A percentile compares a stretch with the other conserved stretches of the same genome.
Evolutionary conservation across 1,140 invertebrate genomes (phyloP).

Genomic region (Tribolium castaneum): DNA sequence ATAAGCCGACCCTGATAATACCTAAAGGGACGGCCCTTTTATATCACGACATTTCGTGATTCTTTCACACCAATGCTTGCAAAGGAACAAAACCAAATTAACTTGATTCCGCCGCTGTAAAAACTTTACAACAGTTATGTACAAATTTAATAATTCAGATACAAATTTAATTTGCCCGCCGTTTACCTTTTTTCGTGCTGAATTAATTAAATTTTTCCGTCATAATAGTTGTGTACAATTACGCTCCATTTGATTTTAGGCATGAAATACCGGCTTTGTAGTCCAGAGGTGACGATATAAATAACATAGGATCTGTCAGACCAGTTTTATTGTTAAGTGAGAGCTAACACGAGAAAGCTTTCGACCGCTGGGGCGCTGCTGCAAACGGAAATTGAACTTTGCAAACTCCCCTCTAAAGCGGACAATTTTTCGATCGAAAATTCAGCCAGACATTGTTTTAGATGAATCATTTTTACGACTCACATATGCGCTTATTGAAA

Average conservation of each 20-base stretch:
- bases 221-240: constrained; percentile 1
- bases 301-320: constrained; percentile 47
- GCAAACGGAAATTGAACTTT: constrained; percentile 52
- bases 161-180: constrained; percentile 23
- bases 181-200: background rate
- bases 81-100: constrained; percentile 18
- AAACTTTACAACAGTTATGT: constrained; percentile 22
- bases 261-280: constrained; percentile 30
- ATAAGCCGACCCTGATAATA: constrained; percentile 44
- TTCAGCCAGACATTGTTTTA: constrained; percentile 13
- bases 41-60: constrained; percentile 35
- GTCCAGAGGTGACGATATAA: constrained; percentile 43
- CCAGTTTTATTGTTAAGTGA: constrained; percentile 49
- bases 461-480: constrained; percentile 46
- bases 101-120: constrained; percentile 22
- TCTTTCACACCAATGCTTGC: constrained; percentile 28
- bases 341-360: constrained; percentile 54
- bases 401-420: constrained; percentile 32
- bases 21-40: constrained; percentile 31
- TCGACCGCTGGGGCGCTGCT: constrained; percentile 52
- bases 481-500: constrained; percentile 44
- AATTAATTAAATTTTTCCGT: background rate
- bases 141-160: constrained; percentile 31
- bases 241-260: constrained; percentile 40
- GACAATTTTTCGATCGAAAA: constrained; percentile 2